These are phyloP conservation scores for Neomonachus schauinslandi DNA, from an alignment of 2,113 vertebrate genomes.

Conservation along the genomic window DNA sequence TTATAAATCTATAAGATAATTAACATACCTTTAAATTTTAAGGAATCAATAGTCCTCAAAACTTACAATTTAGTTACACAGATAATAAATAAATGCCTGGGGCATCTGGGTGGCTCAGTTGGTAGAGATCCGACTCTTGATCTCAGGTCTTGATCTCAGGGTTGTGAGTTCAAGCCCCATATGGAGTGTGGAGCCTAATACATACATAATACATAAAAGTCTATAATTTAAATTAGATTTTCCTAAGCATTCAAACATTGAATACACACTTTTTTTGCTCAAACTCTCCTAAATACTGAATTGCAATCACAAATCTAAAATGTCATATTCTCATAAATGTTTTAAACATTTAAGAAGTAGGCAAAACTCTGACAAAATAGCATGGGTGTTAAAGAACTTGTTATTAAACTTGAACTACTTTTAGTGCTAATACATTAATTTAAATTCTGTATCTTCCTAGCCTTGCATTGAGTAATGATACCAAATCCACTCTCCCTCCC, in stretches of 20 bases:
- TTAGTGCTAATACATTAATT: slow-evolving; percentile 8
- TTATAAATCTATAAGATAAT: slow-evolving; percentile 4
- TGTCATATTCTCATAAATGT: slow-evolving; percentile 24
- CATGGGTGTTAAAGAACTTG: neutral
- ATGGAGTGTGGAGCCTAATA: neutral
- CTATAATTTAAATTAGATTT: neutral
- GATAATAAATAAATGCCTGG: slow-evolving; percentile 2
- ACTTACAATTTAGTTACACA: neutral
- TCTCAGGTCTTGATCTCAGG: neutral
- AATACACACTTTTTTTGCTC: slow-evolving; percentile 16
- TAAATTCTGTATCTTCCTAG: neutral
- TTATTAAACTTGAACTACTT: slow-evolving; percentile 2
- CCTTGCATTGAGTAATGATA: neutral
- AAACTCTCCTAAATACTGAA: slow-evolving; percentile 7
- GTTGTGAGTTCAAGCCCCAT: neutral
- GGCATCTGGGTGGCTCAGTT: neutral
- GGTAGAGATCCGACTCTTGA: neutral
- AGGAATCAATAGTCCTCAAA: neutral
- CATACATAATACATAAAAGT: neutral
- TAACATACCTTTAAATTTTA: slow-evolving; percentile 32
- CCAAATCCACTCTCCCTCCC: neutral
- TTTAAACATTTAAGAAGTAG: slow-evolving; percentile 25
- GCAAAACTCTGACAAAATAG: neutral
- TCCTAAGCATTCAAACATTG: slow-evolving; percentile 16
- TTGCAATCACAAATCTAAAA: slow-evolving; percentile 35